Evolutionary conservation across 2,113 vertebrate genomes (phyloP).

Genomic region (Motacilla tschutschensis): DNA sequence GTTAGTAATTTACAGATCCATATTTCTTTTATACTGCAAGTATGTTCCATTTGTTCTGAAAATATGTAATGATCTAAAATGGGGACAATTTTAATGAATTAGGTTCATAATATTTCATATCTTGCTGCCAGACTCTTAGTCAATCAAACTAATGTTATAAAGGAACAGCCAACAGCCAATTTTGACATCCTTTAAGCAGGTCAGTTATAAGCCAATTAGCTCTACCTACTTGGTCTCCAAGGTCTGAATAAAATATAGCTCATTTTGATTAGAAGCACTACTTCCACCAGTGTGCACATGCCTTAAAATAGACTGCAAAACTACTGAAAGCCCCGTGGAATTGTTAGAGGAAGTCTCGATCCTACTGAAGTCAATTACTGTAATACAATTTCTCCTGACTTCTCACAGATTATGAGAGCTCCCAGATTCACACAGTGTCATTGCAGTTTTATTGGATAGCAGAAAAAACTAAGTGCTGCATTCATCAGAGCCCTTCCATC

Average conservation of each 20-base stretch:
- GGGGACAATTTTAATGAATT: conserved; percentile 51
- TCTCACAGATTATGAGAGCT: conserved; percentile 21
- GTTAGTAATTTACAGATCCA: conserved; percentile 2
- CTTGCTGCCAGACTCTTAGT: conserved; percentile 35
- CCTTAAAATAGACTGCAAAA: conserved; percentile 57
- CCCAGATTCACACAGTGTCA: conserved; percentile 4
- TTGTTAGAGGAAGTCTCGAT: conserved; percentile 6
- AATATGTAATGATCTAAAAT: conserved; percentile 50
- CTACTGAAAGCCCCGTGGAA: conserved; percentile 29
- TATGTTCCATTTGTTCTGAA: conserved; percentile 37
- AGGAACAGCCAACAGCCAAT: conserved; percentile 53
- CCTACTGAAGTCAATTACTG: conserved; percentile 52
- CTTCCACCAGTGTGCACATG: neutral
- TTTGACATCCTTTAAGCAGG: conserved; percentile 61
- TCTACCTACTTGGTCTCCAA: conserved; percentile 49
- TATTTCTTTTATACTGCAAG: conserved; percentile 7
- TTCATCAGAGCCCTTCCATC: neutral
- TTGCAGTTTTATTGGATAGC: neutral
- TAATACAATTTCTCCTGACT: conserved; percentile 45
- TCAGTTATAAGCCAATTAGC: conserved; percentile 65
- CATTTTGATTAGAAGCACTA: conserved; percentile 56
- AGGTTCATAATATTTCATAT: conserved; percentile 31
- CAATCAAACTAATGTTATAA: conserved; percentile 57
- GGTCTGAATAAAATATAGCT: conserved; percentile 61
- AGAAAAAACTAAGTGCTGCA: neutral